These are phyloP conservation scores for Lithophane leautieri DNA, from an alignment of 2,888 invertebrate genomes.

Conservation along the genomic window DNA sequence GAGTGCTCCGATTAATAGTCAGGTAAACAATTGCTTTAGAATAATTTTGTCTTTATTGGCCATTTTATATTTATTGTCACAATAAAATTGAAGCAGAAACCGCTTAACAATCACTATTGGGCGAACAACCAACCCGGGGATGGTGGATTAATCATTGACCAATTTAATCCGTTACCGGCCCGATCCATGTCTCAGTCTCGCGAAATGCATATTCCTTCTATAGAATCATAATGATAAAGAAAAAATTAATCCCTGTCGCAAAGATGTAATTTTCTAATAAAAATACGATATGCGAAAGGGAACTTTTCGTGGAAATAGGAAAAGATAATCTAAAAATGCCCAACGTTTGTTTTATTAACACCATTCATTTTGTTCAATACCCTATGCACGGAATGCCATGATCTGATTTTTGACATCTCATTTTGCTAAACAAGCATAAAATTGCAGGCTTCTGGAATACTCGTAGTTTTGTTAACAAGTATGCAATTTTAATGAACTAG, in stretches of 20 bases:
- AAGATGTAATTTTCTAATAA: too few relatives aligned
- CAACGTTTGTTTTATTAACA: neutral
- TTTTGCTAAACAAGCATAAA: neutral
- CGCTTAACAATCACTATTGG: neutral
- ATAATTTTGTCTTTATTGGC: neutral
- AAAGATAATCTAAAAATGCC: too few relatives aligned
- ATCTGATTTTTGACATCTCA: too few relatives aligned
- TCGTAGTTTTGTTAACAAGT: neutral
- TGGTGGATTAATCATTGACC: too few relatives aligned
- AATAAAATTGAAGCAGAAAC: neutral
- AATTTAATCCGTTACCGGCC: neutral
- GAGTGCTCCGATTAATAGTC: neutral
- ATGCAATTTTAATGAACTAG: slow-evolving; percentile 6
- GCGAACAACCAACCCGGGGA: neutral
- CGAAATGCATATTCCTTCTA: slow-evolving; percentile 11
- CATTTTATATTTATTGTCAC: too few relatives aligned
- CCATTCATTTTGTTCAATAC: neutral
- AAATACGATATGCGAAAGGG: neutral
- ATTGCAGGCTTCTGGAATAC: neutral
- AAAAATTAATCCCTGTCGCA: neutral
- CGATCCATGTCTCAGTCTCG: neutral
- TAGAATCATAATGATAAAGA: neutral
- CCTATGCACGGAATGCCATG: neutral
- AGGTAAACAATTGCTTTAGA: neutral
- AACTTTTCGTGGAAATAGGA: neutral